These are phyloP conservation scores for Euphonia xanthogaster DNA, from an alignment of 2,797 vertebrate genomes.

Conservation along the genomic window DNA sequence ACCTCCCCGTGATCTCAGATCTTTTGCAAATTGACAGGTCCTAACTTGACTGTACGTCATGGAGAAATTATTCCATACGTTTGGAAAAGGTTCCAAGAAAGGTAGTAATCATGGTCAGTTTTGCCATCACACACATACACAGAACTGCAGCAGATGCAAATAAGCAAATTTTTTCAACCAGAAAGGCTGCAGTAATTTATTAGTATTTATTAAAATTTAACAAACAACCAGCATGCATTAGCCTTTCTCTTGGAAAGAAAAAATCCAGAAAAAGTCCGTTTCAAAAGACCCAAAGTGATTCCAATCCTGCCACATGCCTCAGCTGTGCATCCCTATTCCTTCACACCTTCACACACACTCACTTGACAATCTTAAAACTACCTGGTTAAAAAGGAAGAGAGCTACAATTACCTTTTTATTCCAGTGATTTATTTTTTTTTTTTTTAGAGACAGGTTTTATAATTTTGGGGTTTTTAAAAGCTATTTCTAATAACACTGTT, in stretches of 20 bases:
- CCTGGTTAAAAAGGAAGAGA: background rate
- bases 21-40: background rate
- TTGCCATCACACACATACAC: background rate
- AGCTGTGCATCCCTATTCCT: background rate
- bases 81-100: background rate
- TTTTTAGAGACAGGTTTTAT: background rate
- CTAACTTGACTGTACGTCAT: background rate
- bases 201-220: background rate
- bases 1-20: background rate
- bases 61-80: background rate
- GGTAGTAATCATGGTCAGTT: background rate
- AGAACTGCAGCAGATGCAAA: background rate
- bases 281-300: background rate
- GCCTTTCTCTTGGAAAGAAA: background rate
- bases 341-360: background rate
- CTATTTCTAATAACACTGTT: background rate
- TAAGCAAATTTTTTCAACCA: background rate
- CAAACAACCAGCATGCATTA: background rate
- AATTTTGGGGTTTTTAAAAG: fast-evolving
- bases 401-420: background rate
- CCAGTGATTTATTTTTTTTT: background rate
- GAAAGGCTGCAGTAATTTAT: background rate
- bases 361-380: background rate
- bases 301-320: background rate
- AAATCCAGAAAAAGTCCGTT: background rate